Conservation (phyloP, 2,113 vertebrate species). For the Bucco capensis region DNA sequence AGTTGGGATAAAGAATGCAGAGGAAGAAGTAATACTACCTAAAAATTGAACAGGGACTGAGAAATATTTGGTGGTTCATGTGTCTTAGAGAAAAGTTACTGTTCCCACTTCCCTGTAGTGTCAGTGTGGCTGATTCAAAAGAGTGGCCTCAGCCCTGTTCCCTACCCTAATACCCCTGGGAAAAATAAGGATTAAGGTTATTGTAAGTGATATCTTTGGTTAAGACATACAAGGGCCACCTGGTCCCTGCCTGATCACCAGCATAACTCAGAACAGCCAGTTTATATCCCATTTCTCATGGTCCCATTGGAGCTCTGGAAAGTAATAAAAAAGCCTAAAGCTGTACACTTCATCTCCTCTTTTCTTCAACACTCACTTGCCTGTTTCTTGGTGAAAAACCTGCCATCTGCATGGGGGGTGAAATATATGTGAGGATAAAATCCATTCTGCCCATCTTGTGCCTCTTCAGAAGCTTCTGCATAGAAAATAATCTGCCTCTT, state of each 20-base stretch:
- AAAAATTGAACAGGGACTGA: neutral
- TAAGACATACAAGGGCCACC: slow-evolving; percentile 20
- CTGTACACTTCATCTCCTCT: neutral
- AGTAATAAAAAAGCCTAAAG: neutral
- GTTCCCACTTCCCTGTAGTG: neutral
- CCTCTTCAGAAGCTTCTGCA: neutral
- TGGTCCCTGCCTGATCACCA: slow-evolving; percentile 12
- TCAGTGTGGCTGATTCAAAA: neutral
- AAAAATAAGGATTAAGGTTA: slow-evolving; percentile 28
- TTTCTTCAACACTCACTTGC: neutral
- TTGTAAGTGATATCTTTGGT: slow-evolving; percentile 37
- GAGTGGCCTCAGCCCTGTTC: neutral
- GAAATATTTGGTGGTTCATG: neutral
- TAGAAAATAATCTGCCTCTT: neutral
- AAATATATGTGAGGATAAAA: neutral
- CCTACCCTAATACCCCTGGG: neutral
- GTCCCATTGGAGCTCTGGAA: neutral
- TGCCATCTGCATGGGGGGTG: neutral
- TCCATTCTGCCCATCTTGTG: neutral
- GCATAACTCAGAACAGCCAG: neutral
- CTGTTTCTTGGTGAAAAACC: neutral
- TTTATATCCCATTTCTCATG: neutral
- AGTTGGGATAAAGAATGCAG: neutral
- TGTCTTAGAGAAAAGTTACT: neutral
- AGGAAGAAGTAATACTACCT: neutral